A percentile compares a stretch with the other conserved stretches of the same genome.
Evolutionary conservation across 2,888 invertebrate genomes (phyloP).

Genomic region (Lutraria lutraria): DNA sequence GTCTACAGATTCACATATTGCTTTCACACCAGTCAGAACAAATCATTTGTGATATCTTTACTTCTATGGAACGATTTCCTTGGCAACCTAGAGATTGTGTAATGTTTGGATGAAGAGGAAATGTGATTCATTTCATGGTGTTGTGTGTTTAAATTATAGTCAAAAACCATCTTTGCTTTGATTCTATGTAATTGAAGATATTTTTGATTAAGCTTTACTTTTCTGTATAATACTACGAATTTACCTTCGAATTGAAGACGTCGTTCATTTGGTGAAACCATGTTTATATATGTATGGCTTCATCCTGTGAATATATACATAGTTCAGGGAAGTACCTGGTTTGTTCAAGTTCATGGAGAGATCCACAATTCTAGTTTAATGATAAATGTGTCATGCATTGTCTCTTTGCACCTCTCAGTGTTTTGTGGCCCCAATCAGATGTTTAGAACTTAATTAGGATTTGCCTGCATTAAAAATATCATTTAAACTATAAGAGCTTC

Average conservation of each 20-base stretch:
- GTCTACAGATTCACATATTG: constrained; percentile 39
- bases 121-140: constrained; percentile 4
- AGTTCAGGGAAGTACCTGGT: background rate
- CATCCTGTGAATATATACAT: background rate
- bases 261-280: background rate
- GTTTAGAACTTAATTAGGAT: too few species aligned
- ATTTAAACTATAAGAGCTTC: too few species aligned
- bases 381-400: too few species aligned
- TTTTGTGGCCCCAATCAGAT: too few species aligned
- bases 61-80: background rate
- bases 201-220: background rate
- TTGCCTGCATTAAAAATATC: too few species aligned
- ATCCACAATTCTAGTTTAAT: too few species aligned
- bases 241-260: background rate
- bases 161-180: background rate
- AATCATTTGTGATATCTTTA: constrained; percentile 61
- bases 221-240: background rate
- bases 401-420: too few species aligned
- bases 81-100: background rate
- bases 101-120: background rate
- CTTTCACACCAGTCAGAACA: constrained; percentile 61
- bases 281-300: background rate
- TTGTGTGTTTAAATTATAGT: constrained; percentile 11
- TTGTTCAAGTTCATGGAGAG: background rate
- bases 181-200: background rate